Conservation (phyloP, 2,113 vertebrate genomes). For the Choloepus hoffmanni region DNA sequence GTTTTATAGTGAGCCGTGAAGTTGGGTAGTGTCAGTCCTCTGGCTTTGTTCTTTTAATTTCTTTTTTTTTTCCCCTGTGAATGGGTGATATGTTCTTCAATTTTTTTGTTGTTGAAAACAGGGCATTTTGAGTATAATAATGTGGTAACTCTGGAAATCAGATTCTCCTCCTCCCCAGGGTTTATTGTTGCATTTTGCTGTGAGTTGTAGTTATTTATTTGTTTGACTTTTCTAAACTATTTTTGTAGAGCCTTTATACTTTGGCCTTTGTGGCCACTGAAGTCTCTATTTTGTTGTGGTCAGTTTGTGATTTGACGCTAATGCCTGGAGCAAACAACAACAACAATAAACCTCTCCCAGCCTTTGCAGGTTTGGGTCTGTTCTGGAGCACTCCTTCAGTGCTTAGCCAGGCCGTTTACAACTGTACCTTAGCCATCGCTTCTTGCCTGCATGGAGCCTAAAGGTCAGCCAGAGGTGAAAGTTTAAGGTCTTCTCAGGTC, state of each 20-base stretch:
- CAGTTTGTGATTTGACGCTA: background rate
- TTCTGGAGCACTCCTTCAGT: background rate
- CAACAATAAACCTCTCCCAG: background rate
- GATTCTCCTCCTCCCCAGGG: background rate
- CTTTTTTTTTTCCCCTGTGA: background rate
- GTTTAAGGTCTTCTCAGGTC: background rate
- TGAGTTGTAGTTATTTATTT: background rate
- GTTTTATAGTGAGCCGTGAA: background rate
- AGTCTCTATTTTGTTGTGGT: background rate
- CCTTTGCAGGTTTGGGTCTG: background rate
- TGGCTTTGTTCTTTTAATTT: constrained; percentile 8
- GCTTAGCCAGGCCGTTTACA: background rate
- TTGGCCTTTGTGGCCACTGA: background rate
- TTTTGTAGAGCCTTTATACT: constrained; percentile 2
- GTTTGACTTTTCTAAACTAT: background rate
- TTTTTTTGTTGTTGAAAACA: background rate
- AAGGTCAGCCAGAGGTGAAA: background rate
- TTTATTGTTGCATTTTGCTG: background rate
- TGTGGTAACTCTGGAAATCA: background rate
- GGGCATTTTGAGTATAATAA: background rate
- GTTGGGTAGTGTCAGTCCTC: background rate
- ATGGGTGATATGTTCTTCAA: background rate
- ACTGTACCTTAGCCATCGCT: background rate
- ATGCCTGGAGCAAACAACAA: background rate
- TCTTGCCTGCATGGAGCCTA: background rate